phyloP scores from a whole-genome alignment of 2,113 vertebrate species.

The Falcunculus frontatus region DNA sequence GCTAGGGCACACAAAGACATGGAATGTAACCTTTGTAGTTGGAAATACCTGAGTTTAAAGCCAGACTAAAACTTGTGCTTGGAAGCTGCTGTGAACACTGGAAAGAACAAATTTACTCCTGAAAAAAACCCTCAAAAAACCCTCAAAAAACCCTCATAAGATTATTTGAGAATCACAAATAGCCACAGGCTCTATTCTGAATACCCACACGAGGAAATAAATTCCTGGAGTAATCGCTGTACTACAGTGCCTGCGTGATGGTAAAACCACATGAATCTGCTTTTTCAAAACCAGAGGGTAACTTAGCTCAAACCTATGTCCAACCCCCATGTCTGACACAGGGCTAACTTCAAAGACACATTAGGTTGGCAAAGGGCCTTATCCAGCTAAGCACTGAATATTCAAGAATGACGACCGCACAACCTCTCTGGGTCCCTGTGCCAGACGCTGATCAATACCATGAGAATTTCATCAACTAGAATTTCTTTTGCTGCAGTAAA shows the following conservation, averaged over 20 bases:
- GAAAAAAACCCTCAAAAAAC: background rate
- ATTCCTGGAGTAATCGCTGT: background rate
- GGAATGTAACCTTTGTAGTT: background rate
- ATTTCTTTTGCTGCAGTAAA: background rate
- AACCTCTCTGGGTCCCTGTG: background rate
- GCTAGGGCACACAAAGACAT: background rate
- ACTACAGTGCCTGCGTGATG: background rate
- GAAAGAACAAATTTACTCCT: background rate
- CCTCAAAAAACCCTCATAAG: background rate
- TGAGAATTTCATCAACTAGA: background rate
- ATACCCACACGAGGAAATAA: background rate
- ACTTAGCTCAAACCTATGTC: background rate
- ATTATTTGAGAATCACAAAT: background rate
- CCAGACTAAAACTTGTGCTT: background rate
- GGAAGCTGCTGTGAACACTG: background rate
- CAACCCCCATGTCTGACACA: background rate
- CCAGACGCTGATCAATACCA: background rate
- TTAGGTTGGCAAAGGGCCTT: background rate
- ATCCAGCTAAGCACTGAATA: background rate
- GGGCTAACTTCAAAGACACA: background rate
- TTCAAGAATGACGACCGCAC: background rate
- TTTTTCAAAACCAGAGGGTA: background rate
- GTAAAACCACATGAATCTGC: background rate
- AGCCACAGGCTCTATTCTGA: background rate
- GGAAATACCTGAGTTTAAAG: background rate